These are phyloP conservation scores for Harlomillsia oculata DNA, from an alignment of 1,140 invertebrate genomes.

Conservation along the genomic window DNA sequence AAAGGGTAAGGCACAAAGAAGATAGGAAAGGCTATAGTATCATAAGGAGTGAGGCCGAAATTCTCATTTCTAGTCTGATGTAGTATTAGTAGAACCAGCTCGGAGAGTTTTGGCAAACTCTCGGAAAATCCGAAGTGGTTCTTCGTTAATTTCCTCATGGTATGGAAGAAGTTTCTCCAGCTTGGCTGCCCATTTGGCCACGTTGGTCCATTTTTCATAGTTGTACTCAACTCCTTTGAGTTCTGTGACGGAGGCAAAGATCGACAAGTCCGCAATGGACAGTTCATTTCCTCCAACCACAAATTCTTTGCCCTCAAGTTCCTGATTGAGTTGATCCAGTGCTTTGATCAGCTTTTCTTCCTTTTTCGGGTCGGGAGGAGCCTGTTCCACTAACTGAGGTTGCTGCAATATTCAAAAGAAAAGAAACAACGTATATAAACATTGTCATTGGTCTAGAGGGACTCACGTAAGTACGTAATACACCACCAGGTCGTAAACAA, in stretches of 20 bases:
- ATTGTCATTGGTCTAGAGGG: too few species aligned
- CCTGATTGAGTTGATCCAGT: constrained; percentile 38
- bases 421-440: constrained; percentile 7
- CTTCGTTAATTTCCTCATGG: constrained; percentile 39
- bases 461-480: too few species aligned
- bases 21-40: background rate
- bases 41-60: background rate
- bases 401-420: constrained; percentile 30
- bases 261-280: constrained; percentile 40
- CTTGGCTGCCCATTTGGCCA: constrained; percentile 37
- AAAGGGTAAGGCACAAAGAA: background rate
- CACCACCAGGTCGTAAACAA: too few species aligned
- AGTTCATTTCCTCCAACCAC: constrained; percentile 38
- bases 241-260: constrained; percentile 38
- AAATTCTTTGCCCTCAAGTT: constrained; percentile 34
- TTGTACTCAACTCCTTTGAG: constrained; percentile 37
- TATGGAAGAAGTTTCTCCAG: constrained; percentile 38
- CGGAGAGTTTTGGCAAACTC: constrained; percentile 28
- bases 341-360: constrained; percentile 38
- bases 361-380: constrained; percentile 36
- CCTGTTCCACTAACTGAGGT: constrained; percentile 29
- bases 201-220: constrained; percentile 38
- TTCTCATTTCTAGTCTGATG: too few species aligned
- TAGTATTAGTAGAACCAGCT: too few species aligned
- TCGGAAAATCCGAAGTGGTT: constrained; percentile 36